Percentiles rank a stretch among this genome's conserved stretches.
Evolutionary conservation across 2,888 invertebrate genomes (phyloP).

Genomic region (Pterostichus madidus): DNA sequence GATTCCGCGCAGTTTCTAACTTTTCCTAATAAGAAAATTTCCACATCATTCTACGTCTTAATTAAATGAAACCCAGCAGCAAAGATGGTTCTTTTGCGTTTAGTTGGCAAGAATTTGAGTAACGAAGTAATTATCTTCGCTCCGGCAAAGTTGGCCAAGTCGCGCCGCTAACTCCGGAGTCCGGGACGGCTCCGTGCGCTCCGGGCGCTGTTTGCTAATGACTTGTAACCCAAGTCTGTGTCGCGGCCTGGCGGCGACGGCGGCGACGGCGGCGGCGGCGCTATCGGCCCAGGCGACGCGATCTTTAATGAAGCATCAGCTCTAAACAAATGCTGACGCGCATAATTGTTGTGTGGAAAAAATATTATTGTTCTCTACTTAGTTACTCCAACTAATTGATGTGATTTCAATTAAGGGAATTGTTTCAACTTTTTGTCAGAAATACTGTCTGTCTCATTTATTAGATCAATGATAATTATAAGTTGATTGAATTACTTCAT

Average conservation of each 20-base stretch:
- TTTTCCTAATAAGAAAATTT: constrained; percentile 67
- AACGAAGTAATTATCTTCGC: constrained; percentile 77
- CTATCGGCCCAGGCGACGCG: constrained; percentile 13
- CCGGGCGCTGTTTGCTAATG: constrained; percentile 61
- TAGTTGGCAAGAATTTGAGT: constrained; percentile 77
- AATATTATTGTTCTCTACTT: constrained; percentile 26
- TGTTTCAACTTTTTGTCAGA: background rate
- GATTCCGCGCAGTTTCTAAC: constrained; percentile 66
- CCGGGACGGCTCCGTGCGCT: constrained; percentile 9
- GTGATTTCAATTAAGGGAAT: constrained; percentile 13
- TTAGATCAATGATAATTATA: background rate
- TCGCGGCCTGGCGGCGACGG: constrained; percentile 14
- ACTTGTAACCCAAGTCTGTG: constrained; percentile 66
- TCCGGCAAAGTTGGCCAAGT: constrained; percentile 53
- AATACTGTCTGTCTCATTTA: background rate
- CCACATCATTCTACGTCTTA: constrained; percentile 74
- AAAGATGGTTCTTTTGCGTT: constrained; percentile 73
- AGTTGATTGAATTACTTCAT: background rate
- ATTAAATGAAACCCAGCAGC: constrained; percentile 75
- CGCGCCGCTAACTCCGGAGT: constrained; percentile 23
- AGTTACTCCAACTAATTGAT: constrained; percentile 1
- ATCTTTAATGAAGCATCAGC: constrained; percentile 63
- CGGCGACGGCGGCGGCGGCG: background rate
- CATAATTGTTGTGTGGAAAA: constrained; percentile 31
- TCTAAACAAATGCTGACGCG: constrained; percentile 44